Evolutionary conservation across 2,888 invertebrate genomes (phyloP).

Genomic region (Hemaris fuciformis): DNA sequence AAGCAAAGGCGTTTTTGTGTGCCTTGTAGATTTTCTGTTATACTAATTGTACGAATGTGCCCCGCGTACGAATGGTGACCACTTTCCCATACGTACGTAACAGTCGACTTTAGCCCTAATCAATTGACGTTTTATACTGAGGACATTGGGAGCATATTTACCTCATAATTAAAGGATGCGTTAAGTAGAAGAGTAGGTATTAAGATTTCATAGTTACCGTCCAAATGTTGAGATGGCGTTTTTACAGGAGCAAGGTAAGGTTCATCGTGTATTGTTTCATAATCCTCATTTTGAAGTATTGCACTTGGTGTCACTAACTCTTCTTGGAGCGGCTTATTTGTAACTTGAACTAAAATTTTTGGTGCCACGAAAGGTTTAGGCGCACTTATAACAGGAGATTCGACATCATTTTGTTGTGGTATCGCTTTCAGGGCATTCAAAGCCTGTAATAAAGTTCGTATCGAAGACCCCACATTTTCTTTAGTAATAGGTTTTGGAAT

Average conservation of each 20-base stretch:
- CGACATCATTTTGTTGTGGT: slow-evolving; percentile 62
- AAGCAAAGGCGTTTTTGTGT: too few relatives aligned
- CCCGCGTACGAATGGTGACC: too few relatives aligned
- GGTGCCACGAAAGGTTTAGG: slow-evolving; percentile 61
- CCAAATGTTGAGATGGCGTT: slow-evolving; percentile 69
- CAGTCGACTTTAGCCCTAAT: too few relatives aligned
- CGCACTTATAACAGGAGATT: slow-evolving; percentile 57
- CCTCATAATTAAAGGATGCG: too few relatives aligned
- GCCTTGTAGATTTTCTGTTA: too few relatives aligned
- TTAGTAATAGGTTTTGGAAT: slow-evolving; percentile 88
- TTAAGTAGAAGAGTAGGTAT: not conserved
- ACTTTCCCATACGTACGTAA: too few relatives aligned
- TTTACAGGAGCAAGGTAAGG: slow-evolving; percentile 62
- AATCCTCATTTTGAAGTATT: slow-evolving; percentile 23
- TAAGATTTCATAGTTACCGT: slow-evolving; percentile 59
- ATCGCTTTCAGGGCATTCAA: slow-evolving; percentile 84
- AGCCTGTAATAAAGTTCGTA: slow-evolving; percentile 88
- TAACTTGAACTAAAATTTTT: slow-evolving; percentile 38
- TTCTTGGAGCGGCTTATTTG: slow-evolving; percentile 47
- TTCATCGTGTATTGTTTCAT: slow-evolving; percentile 57
- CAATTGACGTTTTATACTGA: too few relatives aligned
- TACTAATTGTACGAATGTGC: too few relatives aligned
- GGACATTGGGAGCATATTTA: too few relatives aligned
- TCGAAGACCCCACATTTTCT: slow-evolving; percentile 89
- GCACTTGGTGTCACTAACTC: slow-evolving; percentile 15